Evolutionary conservation across 2,888 invertebrate species (phyloP), one percentile per base, ranked within the genome.

Genomic region (Octodonta nipae): DNA sequence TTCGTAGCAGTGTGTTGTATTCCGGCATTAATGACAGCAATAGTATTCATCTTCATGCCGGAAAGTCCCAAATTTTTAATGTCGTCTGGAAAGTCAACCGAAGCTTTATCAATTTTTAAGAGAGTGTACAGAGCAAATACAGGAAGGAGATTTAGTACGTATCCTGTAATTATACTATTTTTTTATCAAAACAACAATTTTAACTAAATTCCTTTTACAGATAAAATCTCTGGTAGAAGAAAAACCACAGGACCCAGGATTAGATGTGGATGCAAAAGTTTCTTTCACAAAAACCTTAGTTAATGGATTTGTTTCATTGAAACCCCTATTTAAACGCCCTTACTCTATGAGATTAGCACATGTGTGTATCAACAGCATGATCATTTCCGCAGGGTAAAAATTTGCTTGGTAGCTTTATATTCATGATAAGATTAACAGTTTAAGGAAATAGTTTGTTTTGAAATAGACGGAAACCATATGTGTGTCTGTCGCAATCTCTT

Each of bases 41-140:
- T 75, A 16, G 64, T 68, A 0, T 62, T 75, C 31, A 59, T 72
- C 38, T 66, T 70, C 38, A 62, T 78, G 34, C 81, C 83, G 0
- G 85, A 85, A 56, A 84, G 81, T 52, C 84, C 84, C 4, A 81
- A 82, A 57, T 84, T 79, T 57, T 63, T 83, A 3, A 75, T 83
- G 70, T 71, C 77, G 1, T 66, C 73, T 27, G 76, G 78, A 1
- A 63, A 70, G 26, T 74, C 73, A 38, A 67, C 72, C 6, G 73
- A 78, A 47, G 81, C 82, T 0, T 50, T 82, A 43, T 49, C 59
- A 3, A 67, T 80, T 3, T 73, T 82, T 43, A 63, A 63, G 38
- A 66, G 51, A 41, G 78, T 86, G 13, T 84, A 77, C 52, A 52
- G 62, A 1, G 51, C 70, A 32, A 85, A 85, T 49, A 75, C 71